Base-by-base conservation (phyloP, 2,113 vertebrate genomes). In the Monarcha castaneiventris region DNA sequence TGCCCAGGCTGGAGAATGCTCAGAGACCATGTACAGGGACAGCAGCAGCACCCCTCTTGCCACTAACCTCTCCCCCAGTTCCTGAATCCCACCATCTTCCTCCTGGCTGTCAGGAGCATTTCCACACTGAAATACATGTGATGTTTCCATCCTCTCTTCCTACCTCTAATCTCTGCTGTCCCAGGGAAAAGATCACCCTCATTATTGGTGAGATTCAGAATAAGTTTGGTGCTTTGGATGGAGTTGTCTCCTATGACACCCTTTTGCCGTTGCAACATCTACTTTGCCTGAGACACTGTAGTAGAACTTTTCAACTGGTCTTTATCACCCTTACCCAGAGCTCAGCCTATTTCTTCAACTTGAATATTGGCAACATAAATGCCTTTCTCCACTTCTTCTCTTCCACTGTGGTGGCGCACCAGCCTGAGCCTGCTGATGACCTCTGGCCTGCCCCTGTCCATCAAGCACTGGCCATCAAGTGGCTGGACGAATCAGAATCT, bases 21-120 rank as follows among this genome's bases (percentile, higher is more conserved):
- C 1, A 3, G 75, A 10, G 5, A 29, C 29, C 30, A 3, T 10
- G 21, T 14, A 10, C 2, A 3, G 16, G 3, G 14, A 18, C 26
- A 54, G 19, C 32, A 78, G 51, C 43, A 83, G 51, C 61, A 78
- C 2, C 10, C 13, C 21, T 64, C 37, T 41, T 49, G 25, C 37
- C 5, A 1, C 18, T 41, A 33, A 12, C 19, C 16, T 83, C 39
- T 86, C 25, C 44, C 62, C 46, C 37, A 48, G 26, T 13, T 93
- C 21, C 63, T 2, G 4, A 48, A 68, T 68, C 35, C 23, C 35
- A 52, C 7, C 13, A 11, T 17, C 17, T 59, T 75, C 27, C 35
- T 91, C 25, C 54, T 30, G 55, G 30, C 35, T n/a, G 23, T 61
- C 33, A 37, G 66, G 29, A 75, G 11, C 43, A 67, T 58, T 71